These are phyloP conservation scores for Paramisgurnus dabryanus DNA, from an alignment of 2,113 vertebrate species.

Conservation along the genomic window DNA sequence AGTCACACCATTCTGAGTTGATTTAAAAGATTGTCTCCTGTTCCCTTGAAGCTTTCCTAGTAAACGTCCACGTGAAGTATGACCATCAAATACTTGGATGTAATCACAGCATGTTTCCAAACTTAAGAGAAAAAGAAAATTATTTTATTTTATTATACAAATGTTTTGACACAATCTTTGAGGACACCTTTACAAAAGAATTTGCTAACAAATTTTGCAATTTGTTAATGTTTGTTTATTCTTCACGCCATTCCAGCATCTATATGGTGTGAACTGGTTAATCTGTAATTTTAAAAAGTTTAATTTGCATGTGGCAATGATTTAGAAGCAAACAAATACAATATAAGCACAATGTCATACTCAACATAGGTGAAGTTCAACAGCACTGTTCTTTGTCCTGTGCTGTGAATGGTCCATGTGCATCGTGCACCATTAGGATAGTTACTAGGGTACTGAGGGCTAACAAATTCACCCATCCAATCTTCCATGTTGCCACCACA, in stretches of 20 bases:
- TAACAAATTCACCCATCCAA: slow-evolving; percentile 32
- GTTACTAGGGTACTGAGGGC: slow-evolving; percentile 51
- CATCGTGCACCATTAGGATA: slow-evolving; percentile 50
- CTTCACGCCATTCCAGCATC: too few species aligned
- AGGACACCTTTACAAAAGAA: too few species aligned
- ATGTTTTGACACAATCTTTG: neutral
- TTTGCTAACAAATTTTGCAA: too few species aligned
- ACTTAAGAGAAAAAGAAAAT: neutral
- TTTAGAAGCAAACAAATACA: neutral
- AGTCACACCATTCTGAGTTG: slow-evolving; percentile 66
- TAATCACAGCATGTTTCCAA: slow-evolving; percentile 69
- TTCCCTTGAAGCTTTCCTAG: slow-evolving; percentile 63
- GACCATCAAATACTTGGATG: slow-evolving; percentile 69
- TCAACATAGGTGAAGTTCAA: slow-evolving; percentile 17
- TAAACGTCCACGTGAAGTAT: slow-evolving; percentile 51
- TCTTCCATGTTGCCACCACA: slow-evolving; percentile 44
- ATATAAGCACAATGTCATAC: neutral
- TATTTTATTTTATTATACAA: too few species aligned
- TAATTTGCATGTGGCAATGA: too few species aligned
- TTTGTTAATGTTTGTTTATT: too few species aligned
- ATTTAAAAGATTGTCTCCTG: slow-evolving; percentile 51
- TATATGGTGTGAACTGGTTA: too few species aligned
- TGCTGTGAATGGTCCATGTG: slow-evolving; percentile 36
- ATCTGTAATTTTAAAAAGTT: too few species aligned
- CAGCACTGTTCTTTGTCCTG: neutral